Evolutionary conservation across 2,888 invertebrate species (phyloP).

Genomic region (Rotaria macrura): DNA sequence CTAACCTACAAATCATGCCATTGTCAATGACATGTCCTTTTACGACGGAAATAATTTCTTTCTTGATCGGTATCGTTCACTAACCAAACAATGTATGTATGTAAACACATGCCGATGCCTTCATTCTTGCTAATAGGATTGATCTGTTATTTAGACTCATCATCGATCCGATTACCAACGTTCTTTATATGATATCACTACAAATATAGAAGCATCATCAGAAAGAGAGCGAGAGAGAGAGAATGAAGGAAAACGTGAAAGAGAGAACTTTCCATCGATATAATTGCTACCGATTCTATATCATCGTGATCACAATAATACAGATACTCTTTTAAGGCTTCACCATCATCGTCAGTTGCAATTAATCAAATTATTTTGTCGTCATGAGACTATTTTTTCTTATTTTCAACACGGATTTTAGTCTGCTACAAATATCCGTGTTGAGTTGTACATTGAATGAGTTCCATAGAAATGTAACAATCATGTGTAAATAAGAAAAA

Average conservation of each 20-base stretch:
- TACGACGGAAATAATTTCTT: neutral
- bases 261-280: neutral
- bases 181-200: neutral
- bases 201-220: neutral
- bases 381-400: neutral
- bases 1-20: neutral
- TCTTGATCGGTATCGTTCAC: neutral
- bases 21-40: neutral
- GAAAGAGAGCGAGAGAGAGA: neutral
- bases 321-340: neutral
- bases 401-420: neutral
- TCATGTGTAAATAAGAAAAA: neutral
- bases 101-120: neutral
- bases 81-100: neutral
- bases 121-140: neutral
- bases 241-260: neutral
- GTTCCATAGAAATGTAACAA: neutral
- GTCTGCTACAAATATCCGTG: neutral
- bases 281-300: neutral
- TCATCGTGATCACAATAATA: slow-evolving; percentile 5
- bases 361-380: neutral
- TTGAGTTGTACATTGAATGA: neutral
- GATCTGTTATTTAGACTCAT: neutral
- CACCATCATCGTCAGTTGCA: neutral
- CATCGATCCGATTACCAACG: neutral